Conservation (phyloP, 2,113 vertebrate species). For the Ammospiza caudacuta region DNA sequence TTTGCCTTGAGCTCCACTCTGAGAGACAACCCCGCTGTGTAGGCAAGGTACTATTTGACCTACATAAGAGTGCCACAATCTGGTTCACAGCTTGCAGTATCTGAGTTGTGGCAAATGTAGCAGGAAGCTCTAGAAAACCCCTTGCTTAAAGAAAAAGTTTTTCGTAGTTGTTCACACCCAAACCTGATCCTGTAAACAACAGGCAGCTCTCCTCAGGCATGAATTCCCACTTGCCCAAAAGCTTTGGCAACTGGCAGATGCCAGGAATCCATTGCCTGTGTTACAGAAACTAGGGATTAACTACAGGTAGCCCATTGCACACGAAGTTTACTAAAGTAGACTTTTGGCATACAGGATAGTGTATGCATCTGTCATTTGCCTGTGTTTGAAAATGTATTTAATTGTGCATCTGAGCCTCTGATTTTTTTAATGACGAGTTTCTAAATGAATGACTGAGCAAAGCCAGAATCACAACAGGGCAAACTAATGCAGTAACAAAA, state of each 20-base stretch:
- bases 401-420: not conserved
- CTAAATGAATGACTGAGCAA: not conserved
- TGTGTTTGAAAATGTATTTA: not conserved
- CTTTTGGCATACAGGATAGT: not conserved
- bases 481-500: not conserved
- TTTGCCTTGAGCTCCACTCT: not conserved
- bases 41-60: slow-evolving; percentile 5
- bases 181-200: not conserved
- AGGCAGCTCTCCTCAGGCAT: not conserved
- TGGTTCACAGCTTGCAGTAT: slow-evolving; percentile 15
- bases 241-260: not conserved
- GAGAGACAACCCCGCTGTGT: not conserved
- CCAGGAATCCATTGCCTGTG: not conserved
- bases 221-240: not conserved
- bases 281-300: not conserved
- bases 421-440: not conserved
- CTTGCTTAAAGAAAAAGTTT: not conserved
- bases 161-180: not conserved
- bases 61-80: slow-evolving; percentile 15
- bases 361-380: not conserved
- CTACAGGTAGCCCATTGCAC: not conserved
- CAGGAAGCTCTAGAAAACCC: not conserved
- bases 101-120: not conserved
- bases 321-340: not conserved
- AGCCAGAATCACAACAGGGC: not conserved